Percentiles rank a stretch among this genome's conserved stretches.
Conservation (phyloP, 2,797 vertebrate genomes). For the Helicolenus hilgendorfi region DNA sequence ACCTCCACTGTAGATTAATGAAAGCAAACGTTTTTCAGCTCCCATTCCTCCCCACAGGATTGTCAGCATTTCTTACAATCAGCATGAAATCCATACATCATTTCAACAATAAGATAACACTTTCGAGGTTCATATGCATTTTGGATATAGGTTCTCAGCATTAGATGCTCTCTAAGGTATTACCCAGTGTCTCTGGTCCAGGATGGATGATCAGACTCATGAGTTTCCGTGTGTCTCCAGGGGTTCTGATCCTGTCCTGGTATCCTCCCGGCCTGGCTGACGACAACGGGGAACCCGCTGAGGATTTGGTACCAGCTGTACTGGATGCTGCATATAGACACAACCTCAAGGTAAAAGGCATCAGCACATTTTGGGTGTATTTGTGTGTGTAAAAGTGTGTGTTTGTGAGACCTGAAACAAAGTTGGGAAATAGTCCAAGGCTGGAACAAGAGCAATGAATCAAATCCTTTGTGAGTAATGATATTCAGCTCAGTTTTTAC, state of each 20-base stretch:
- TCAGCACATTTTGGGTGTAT: constrained; percentile 33
- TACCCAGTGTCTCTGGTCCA: neutral
- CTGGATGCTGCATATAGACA: constrained; percentile 93
- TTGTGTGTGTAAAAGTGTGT: neutral
- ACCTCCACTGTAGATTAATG: constrained; percentile 8
- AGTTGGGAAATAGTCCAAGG: neutral
- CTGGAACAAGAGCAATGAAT: constrained; percentile 6
- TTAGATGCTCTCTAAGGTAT: constrained; percentile 8
- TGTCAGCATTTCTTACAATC: constrained; percentile 18
- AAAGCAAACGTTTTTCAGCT: constrained; percentile 1
- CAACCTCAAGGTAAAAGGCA: constrained; percentile 92
- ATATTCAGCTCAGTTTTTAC: constrained; percentile 2
- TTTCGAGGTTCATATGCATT: neutral
- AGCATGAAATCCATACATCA: constrained; percentile 5
- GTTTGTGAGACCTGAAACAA: neutral
- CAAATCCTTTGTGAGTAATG: neutral
- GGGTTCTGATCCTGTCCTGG: constrained; percentile 94
- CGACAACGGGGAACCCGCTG: constrained; percentile 92
- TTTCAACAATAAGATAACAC: neutral
- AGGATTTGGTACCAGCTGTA: constrained; percentile 93
- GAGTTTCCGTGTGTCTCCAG: constrained; percentile 74
- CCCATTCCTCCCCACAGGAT: neutral
- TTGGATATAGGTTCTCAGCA: neutral
- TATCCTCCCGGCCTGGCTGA: constrained; percentile 93
- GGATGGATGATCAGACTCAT: neutral